Base-by-base conservation (phyloP, 2,113 vertebrate genomes). In the Hyperoodon ampullatus region DNA sequence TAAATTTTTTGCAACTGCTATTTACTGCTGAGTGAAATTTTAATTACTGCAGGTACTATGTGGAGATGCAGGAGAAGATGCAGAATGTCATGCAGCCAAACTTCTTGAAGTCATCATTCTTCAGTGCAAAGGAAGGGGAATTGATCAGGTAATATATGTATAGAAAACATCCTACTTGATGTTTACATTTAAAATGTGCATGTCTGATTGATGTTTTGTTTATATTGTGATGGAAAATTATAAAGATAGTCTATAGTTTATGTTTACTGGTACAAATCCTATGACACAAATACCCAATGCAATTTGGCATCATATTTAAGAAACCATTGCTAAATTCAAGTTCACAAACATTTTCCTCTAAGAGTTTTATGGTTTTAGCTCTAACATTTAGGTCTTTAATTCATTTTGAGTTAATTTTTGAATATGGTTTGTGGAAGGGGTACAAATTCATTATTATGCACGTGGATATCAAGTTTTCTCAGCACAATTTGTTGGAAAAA, bases 51-150 rank as follows among this genome's bases (percentile, higher is more conserved):
- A 99, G 99, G 99, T 99, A 2, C 97, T 99, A 70, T 99, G 98
- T 30, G 99, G 99, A 74, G 99, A 99, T 95, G 99, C 99, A 8
- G 99, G 99, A 26, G 99, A 99, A 98, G 99, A 99, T 42, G 99
- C 99, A 1, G 99, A 99, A 87, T 99, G 99, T 93, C 99, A 99
- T 6, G 99, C 99, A 85, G 99, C 99, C 94, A 99, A 99, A 93
- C 99, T 99, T 65, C 95, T 99, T 8, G 99, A 99, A 97, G 99
- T 99, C 86, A 99, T 99, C 97, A 99, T 99, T 97, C 99, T 99
- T 93, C 99, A 99, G 88, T 99, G 99, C 97, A 98, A 98, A 98
- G 99, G 99, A 93, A 97, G 99, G 96, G 99, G 99, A 55, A 99
- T 99, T 53, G 99, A 99, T 94, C 99, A 99, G 99, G 99, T 99